A percentile compares a stretch with the other conserved stretches of the same genome.
Conservation (phyloP, 2,113 vertebrate species). For the Cavia porcellus region DNA sequence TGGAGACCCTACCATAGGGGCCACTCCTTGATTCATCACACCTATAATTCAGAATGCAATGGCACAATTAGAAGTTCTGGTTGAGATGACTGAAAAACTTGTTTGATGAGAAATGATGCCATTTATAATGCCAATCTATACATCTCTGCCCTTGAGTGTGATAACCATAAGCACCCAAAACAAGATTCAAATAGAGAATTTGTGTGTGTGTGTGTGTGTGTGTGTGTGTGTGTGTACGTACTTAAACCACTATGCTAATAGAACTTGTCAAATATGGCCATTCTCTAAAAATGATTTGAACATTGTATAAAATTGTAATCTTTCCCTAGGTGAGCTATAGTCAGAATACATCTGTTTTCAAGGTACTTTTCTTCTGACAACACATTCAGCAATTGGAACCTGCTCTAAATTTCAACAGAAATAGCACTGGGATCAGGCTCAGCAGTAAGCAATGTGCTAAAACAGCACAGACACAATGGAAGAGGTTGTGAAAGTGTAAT, state of each 20-base stretch:
- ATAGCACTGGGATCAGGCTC: conserved; percentile 58
- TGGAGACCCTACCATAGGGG: conserved; percentile 92
- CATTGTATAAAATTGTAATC: neutral
- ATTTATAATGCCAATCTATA: conserved; percentile 66
- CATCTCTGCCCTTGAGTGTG: conserved; percentile 63
- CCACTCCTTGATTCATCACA: conserved; percentile 94
- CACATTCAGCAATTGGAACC: conserved; percentile 50
- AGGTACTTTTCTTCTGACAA: conserved; percentile 46
- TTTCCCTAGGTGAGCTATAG: conserved; percentile 5
- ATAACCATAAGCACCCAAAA: conserved; percentile 10
- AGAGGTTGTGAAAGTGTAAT: neutral
- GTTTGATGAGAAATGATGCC: conserved; percentile 74
- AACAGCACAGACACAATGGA: conserved; percentile 43
- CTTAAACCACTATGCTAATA: conserved; percentile 27
- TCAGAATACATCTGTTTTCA: conserved; percentile 22
- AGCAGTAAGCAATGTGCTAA: conserved; percentile 45
- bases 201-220: neutral
- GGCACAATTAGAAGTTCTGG: conserved; percentile 83
- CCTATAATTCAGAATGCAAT: conserved; percentile 90
- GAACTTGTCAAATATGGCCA: conserved; percentile 38
- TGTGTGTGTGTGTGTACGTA: neutral
- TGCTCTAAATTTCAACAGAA: conserved; percentile 66
- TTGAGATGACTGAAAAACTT: conserved; percentile 68
- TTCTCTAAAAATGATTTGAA: conserved; percentile 52
- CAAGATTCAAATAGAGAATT: conserved; percentile 50